Percentiles rank a stretch among this genome's conserved stretches.
phyloP scores from a whole-genome alignment of 2,113 vertebrate genomes.

The Amazona vittata region DNA sequence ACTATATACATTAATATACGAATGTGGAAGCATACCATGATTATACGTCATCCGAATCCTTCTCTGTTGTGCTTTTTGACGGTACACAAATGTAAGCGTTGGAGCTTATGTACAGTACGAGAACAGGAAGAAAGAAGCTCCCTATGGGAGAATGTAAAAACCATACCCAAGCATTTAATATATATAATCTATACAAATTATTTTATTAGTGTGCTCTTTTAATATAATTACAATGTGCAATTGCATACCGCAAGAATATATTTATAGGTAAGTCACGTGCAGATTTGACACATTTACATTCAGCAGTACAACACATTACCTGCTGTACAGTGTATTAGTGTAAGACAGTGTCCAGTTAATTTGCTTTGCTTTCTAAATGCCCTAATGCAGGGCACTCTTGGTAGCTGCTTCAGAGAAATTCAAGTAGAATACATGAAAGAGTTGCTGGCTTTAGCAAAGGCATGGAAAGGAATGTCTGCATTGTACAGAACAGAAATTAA shows the following conservation, averaged over 20 bases:
- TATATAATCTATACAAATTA: conserved; percentile 85
- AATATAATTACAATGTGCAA: conserved; percentile 84
- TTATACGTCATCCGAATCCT: conserved; percentile 23
- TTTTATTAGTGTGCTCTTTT: conserved; percentile 85
- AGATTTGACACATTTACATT: conserved; percentile 70
- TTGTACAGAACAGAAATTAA: conserved; percentile 9
- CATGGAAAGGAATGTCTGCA: conserved; percentile 40
- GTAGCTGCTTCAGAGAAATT: conserved; percentile 76
- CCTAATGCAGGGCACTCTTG: conserved; percentile 49
- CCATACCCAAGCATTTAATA: conserved; percentile 80
- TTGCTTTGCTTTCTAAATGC: conserved; percentile 39
- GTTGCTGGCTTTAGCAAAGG: conserved; percentile 69
- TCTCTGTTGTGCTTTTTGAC: conserved; percentile 62
- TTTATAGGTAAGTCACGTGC: conserved; percentile 71
- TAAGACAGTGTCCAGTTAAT: conserved; percentile 52
- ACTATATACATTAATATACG: conserved; percentile 69
- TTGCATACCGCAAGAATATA: conserved; percentile 78
- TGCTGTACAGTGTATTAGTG: conserved; percentile 46
- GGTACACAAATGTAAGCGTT: conserved; percentile 55
- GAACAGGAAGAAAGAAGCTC: conserved; percentile 71
- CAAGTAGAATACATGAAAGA: conserved; percentile 70
- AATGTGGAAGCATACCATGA: conserved; percentile 39
- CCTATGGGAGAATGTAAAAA: conserved; percentile 79
- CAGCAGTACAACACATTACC: conserved; percentile 61
- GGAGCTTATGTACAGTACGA: conserved; percentile 69